A percentile compares a stretch with the other conserved stretches of the same genome.
These are phyloP conservation scores for Plagodis pulveraria DNA, from an alignment of 2,888 invertebrate species.

Conservation along the genomic window DNA sequence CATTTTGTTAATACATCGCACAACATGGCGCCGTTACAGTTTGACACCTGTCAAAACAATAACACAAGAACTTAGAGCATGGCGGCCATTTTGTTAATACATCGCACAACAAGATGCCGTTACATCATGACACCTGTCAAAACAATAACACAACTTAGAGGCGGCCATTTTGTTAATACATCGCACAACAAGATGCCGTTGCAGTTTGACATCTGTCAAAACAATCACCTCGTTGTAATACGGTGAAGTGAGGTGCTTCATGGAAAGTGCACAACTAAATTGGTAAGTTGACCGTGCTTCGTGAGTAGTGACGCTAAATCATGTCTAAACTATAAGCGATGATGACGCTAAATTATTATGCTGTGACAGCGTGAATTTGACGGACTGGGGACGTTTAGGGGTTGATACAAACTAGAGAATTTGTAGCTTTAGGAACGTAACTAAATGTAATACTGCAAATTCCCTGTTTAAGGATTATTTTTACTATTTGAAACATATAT, in stretches of 20 bases:
- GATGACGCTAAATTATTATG: constrained; percentile 72
- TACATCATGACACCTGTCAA: constrained; percentile 32
- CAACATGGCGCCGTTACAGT: constrained; percentile 44
- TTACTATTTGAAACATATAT: constrained; percentile 23
- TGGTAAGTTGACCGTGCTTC: constrained; percentile 56
- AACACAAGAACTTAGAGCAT: too few relatives aligned
- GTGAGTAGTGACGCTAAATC: constrained; percentile 62
- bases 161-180: constrained; percentile 54
- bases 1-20: constrained; percentile 54
- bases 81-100: constrained; percentile 45
- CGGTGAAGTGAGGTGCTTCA: constrained; percentile 49
- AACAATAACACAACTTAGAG: constrained; percentile 6
- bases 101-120: constrained; percentile 46
- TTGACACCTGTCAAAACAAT: constrained; percentile 32
- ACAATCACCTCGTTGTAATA: constrained; percentile 36
- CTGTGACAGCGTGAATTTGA: constrained; percentile 69
- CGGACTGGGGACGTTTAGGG: constrained; percentile 54
- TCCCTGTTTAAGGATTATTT: constrained; percentile 48
- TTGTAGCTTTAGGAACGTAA: constrained; percentile 52
- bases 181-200: constrained; percentile 46
- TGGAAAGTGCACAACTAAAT: constrained; percentile 56
- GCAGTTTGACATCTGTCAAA: constrained; percentile 32
- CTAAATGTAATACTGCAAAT: constrained; percentile 61
- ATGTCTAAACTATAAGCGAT: constrained; percentile 72
- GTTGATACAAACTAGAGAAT: constrained; percentile 47